phyloP scores from a whole-genome alignment of 2,797 vertebrate genomes.

The Apodemus agrarius region DNA sequence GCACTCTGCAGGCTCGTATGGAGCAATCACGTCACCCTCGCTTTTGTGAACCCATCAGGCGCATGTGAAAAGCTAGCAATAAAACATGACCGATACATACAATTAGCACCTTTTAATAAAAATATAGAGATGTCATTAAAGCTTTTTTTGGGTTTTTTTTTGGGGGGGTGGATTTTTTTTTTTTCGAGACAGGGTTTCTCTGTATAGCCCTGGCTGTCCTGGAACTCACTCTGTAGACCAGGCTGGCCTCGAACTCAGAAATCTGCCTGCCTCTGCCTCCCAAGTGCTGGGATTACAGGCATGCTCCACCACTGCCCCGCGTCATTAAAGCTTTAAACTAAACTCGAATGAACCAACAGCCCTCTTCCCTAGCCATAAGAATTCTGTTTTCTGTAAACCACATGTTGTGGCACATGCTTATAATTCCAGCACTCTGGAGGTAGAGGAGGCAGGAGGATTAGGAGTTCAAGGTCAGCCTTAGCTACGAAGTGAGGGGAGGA shows the following conservation, averaged over 20 bases:
- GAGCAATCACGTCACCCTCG: background rate
- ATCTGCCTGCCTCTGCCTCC: no score
- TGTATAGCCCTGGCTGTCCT: no score
- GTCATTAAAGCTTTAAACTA: background rate
- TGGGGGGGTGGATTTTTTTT: no score
- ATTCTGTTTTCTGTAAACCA: background rate
- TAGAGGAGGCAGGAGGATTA: background rate
- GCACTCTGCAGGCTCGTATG: background rate
- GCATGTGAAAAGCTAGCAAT: background rate
- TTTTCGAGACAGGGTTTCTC: no score
- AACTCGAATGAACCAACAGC: conserved; percentile 1
- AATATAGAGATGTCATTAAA: background rate
- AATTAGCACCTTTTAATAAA: background rate
- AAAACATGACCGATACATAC: no score
- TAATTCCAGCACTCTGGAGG: background rate
- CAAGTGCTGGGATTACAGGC: no score
- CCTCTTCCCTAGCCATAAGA: background rate
- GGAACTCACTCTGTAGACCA: no score
- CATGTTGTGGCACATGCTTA: rapidly evolving
- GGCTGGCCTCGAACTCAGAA: no score
- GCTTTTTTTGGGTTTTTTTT: no score
- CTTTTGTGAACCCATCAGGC: background rate
- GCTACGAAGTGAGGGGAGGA: background rate
- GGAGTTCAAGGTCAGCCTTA: background rate
- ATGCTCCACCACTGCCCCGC: no score